Evolutionary conservation across 1,140 invertebrate genomes (phyloP).

Genomic region (Sinonovacula constricta): DNA sequence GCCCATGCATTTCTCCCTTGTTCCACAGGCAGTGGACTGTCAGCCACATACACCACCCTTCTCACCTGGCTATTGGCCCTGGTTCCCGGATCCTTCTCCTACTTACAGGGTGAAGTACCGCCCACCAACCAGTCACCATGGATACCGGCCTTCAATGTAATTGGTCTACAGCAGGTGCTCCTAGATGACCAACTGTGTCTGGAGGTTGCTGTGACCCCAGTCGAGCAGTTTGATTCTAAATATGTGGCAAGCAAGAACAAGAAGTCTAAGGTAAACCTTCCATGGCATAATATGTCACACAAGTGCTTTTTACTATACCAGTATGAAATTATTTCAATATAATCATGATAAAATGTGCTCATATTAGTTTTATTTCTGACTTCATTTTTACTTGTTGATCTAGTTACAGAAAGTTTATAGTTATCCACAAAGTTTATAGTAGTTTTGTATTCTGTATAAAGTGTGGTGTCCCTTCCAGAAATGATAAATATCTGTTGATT

Average conservation of each 20-base stretch:
- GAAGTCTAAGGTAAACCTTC: conserved; percentile 61
- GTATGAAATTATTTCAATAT: too few species aligned
- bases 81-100: conserved; percentile 70
- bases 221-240: conserved; percentile 62
- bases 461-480: too few species aligned
- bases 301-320: too few species aligned
- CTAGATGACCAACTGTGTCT: conserved; percentile 71
- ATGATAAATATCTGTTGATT: too few species aligned
- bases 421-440: too few species aligned
- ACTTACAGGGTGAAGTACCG: conserved; percentile 50
- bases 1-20: conserved; percentile 8
- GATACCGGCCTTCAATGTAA: conserved; percentile 69
- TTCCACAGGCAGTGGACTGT: conserved; percentile 68
- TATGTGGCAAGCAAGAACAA: conserved; percentile 56
- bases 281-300: background rate
- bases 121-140: conserved; percentile 5
- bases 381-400: too few species aligned
- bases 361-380: too few species aligned
- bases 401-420: too few species aligned
- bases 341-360: too few species aligned
- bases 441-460: too few species aligned
- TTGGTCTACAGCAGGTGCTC: conserved; percentile 75
- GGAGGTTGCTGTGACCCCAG: conserved; percentile 67
- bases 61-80: conserved; percentile 74
- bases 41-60: conserved; percentile 72